Evolutionary conservation across 1,140 invertebrate genomes (phyloP).

Genomic region (Rhyzopertha dominica): DNA sequence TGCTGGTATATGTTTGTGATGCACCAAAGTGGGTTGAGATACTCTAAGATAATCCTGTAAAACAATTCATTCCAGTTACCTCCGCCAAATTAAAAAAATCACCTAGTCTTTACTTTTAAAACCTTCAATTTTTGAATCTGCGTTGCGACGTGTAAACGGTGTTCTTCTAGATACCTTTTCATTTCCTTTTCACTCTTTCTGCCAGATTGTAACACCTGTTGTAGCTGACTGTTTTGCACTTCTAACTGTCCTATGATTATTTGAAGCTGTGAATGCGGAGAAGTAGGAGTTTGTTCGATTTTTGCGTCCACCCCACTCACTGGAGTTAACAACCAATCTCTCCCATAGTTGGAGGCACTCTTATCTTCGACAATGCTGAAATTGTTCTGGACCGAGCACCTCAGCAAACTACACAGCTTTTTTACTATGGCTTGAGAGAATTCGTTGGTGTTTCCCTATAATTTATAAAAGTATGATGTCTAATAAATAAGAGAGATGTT

Average conservation of each 20-base stretch:
- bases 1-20: not conserved
- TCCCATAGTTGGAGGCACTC: slow-evolving; percentile 9
- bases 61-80: slow-evolving; percentile 10
- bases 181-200: slow-evolving; percentile 44
- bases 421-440: slow-evolving; percentile 40
- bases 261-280: slow-evolving; percentile 49
- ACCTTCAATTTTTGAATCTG: slow-evolving; percentile 57
- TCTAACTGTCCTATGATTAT: slow-evolving; percentile 58
- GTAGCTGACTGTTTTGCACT: slow-evolving; percentile 50
- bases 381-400: slow-evolving; percentile 23
- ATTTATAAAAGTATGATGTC: slow-evolving; percentile 5
- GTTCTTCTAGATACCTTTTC: slow-evolving; percentile 49
- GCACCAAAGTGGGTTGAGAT: not conserved
- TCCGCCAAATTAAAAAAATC: slow-evolving; percentile 3
- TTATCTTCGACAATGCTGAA: too few species aligned
- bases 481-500: slow-evolving; percentile 3
- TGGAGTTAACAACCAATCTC: slow-evolving; percentile 13
- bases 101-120: slow-evolving; percentile 52
- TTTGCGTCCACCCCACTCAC: too few species aligned
- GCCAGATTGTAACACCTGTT: slow-evolving; percentile 31
- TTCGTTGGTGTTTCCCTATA: slow-evolving; percentile 39
- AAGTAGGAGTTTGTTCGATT: slow-evolving; percentile 31
- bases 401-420: slow-evolving; percentile 32
- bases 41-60: slow-evolving; percentile 22
- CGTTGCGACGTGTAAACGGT: slow-evolving; percentile 50